Evolutionary conservation across 2,888 invertebrate species (phyloP).

Genomic region (Melangyna quadrimaculata): DNA sequence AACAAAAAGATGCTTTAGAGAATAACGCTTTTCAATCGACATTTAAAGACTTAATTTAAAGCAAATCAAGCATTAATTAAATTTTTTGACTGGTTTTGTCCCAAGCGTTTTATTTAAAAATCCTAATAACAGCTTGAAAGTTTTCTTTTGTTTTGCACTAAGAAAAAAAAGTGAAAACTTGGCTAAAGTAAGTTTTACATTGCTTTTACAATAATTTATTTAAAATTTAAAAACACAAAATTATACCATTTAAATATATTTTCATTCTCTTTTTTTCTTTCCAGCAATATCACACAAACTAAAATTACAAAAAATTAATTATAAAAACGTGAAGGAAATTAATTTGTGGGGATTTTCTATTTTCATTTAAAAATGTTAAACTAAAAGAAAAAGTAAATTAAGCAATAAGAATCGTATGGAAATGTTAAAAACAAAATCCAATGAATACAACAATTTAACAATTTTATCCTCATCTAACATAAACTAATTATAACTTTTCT

Average conservation of each 20-base stretch:
- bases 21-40: no score
- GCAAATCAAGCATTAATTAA: no score
- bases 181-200: no score
- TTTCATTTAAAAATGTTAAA: slow-evolving; percentile 60
- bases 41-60: no score
- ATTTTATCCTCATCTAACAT: slow-evolving; percentile 2
- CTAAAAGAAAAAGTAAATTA: background rate
- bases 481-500: background rate
- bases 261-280: slow-evolving; percentile 36
- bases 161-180: no score
- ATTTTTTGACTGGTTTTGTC: no score
- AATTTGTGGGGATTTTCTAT: slow-evolving; percentile 65
- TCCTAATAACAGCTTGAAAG: no score
- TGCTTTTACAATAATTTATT: background rate
- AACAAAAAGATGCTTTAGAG: no score
- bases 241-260: background rate
- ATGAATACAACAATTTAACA: slow-evolving; percentile 10
- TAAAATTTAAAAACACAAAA: background rate
- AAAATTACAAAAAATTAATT: slow-evolving; percentile 60
- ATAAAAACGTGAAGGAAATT: slow-evolving; percentile 56
- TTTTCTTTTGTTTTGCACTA: no score
- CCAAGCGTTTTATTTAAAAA: no score
- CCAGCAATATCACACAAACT: slow-evolving; percentile 59
- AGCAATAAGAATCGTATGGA: slow-evolving; percentile 17
- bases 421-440: background rate